phyloP scores from a whole-genome alignment of 2,113 vertebrate species.

The Spilogale gracilis region DNA sequence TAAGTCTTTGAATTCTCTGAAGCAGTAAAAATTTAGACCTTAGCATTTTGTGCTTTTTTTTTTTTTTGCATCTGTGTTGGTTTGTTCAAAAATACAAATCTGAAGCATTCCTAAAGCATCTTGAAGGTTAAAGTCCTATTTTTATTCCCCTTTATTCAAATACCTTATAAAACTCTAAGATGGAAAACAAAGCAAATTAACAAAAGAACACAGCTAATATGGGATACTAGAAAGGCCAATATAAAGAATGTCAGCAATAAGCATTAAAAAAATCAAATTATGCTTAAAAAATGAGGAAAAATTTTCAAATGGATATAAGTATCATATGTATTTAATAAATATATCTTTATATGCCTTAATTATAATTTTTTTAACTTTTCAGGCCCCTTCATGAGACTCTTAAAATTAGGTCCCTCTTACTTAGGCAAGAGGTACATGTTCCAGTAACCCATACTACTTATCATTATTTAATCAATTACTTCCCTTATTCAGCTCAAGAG shows the following conservation, averaged over 20 bases:
- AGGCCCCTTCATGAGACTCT: neutral
- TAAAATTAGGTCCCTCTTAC: neutral
- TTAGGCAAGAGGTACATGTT: neutral
- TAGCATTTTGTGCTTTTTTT: neutral
- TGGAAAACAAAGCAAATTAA: neutral
- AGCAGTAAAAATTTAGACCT: neutral
- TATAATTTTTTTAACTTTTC: neutral
- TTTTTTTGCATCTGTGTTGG: conserved; percentile 29
- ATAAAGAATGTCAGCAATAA: neutral
- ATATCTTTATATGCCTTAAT: conserved; percentile 10
- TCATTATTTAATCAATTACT: conserved; percentile 37
- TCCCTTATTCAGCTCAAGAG: neutral
- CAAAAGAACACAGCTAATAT: neutral
- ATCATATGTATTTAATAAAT: neutral
- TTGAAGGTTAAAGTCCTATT: conserved; percentile 36
- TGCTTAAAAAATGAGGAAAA: conserved; percentile 9
- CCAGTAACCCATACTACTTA: neutral
- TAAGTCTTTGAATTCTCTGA: neutral
- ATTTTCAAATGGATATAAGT: neutral
- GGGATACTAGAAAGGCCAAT: neutral
- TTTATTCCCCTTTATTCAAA: conserved; percentile 11
- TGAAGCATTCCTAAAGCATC: conserved; percentile 21
- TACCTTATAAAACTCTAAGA: neutral
- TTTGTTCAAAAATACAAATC: conserved; percentile 52
- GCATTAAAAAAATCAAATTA: conserved; percentile 17